These are phyloP conservation scores for Pristionchus mayeri DNA, from an alignment of 2,888 invertebrate genomes.

Conservation along the genomic window DNA sequence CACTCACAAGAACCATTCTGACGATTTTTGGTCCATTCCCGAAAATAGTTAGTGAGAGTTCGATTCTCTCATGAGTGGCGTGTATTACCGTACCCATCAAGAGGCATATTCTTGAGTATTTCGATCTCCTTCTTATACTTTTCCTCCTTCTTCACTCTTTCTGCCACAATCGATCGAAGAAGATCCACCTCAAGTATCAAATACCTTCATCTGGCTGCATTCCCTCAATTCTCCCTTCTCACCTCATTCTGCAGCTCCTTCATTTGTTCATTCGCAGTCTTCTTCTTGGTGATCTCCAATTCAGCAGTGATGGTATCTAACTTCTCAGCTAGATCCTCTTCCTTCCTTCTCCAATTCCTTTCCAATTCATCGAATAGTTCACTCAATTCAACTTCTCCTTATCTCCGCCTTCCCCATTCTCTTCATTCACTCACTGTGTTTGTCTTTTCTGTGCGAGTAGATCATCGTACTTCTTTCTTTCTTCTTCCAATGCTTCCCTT, in stretches of 20 bases:
- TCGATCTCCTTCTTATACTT: slow-evolving; percentile 86
- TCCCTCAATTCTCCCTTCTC: background rate
- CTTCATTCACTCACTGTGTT: background rate
- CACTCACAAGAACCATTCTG: no score
- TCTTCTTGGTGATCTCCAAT: slow-evolving; percentile 34
- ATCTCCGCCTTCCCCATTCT: background rate
- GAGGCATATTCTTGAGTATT: slow-evolving; percentile 77
- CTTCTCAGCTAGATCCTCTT: slow-evolving; percentile 44
- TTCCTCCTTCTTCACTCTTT: slow-evolving; percentile 93
- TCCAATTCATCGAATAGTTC: slow-evolving; percentile 51
- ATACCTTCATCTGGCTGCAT: background rate
- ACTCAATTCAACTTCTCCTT: slow-evolving; percentile 12
- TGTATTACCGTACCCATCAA: slow-evolving; percentile 36
- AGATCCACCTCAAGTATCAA: slow-evolving; percentile 81
- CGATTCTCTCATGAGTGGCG: no score
- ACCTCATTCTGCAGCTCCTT: slow-evolving; percentile 21
- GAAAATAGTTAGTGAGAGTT: no score
- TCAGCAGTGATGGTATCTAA: slow-evolving; percentile 44
- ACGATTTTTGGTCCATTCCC: no score
- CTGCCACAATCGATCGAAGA: slow-evolving; percentile 95
- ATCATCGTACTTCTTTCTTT: slow-evolving; percentile 20
- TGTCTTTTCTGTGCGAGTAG: slow-evolving; percentile 25
- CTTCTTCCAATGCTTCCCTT: slow-evolving; percentile 12
- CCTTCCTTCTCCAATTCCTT: slow-evolving; percentile 48
- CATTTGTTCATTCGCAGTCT: slow-evolving; percentile 45